Base-by-base conservation (phyloP, 1,140 invertebrate genomes). In the Bombus confusus region DNA sequence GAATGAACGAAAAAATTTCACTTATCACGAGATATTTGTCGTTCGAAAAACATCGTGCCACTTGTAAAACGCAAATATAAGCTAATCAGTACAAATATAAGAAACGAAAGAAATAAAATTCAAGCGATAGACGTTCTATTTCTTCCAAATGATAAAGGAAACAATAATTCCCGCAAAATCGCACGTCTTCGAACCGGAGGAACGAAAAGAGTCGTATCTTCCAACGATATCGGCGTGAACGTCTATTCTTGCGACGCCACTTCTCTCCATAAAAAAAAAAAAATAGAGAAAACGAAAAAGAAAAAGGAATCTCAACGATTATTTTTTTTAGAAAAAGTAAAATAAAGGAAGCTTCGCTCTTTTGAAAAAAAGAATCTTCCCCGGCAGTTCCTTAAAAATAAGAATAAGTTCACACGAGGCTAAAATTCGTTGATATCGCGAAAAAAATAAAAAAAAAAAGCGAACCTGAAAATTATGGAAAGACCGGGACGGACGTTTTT, bases 101-200 rank as follows among this genome's bases (percentile, higher is more conserved):
- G 22, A 66, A 79, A 43, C 31, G 39, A 66, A 69, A 28, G 37
- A 79, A 79, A 79, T 34, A 47, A 79, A 79, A 68, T 41, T n/a
- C 37, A 59, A n/a, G 12, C 37, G 25, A 57, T 13, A 9, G 73
- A 18, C 34, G 25, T 39, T 41, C 25, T 6, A 2, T 22, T 6
- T 41, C 37, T 64, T 39, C 2, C 37, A 22, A 78, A 12, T 64
- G 34, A 78, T n/a, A 37, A 77, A 34, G 6, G 22, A 34, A 52
- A 64, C 37, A 25, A 43, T 66, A 43, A 66, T 78, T 64, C 37
- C 4, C 1, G n/a, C 37, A 47, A 75, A 75, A 57, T 28, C 31
- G n/a, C 5, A 75, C 47, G 25, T 18, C 25, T 41, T 62, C 13
- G 41, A 68, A 68, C n/a, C 9, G 31, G 15, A 39, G 18, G 10